Evolutionary conservation across 2,888 invertebrate genomes (phyloP).

Genomic region (Callimorpha dominula): DNA sequence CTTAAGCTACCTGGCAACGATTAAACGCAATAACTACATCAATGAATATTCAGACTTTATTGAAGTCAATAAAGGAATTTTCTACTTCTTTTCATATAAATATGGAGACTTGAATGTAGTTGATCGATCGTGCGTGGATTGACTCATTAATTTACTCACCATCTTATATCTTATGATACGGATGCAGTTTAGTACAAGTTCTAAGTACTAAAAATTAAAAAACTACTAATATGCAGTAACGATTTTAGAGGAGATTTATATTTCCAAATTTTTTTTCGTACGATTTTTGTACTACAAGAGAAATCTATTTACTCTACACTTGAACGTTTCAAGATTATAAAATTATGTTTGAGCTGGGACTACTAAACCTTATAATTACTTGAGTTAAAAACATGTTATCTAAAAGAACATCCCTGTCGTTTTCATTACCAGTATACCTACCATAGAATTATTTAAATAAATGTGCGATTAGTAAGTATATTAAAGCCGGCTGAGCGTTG

Average conservation of each 20-base stretch:
- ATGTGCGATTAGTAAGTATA: constrained; percentile 29
- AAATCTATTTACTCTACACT: no score
- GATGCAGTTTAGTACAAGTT: background rate
- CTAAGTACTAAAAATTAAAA: no score
- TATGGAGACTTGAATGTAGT: constrained; percentile 27
- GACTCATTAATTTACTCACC: constrained; percentile 47
- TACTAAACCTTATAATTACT: no score
- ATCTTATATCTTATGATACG: constrained; percentile 34
- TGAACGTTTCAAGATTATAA: no score
- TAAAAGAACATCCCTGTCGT: background rate
- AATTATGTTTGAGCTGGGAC: no score
- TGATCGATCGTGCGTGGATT: constrained; percentile 49
- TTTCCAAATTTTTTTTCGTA: no score
- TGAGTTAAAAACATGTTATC: no score
- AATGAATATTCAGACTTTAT: constrained; percentile 61
- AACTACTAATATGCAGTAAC: no score
- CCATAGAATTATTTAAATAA: constrained; percentile 23
- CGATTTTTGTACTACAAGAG: no score
- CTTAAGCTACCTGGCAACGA: constrained; percentile 56
- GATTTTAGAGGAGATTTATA: no score
- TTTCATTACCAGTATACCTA: constrained; percentile 6
- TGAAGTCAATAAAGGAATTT: constrained; percentile 48
- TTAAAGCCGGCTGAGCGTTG: constrained; percentile 33
- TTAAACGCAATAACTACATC: constrained; percentile 60
- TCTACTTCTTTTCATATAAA: constrained; percentile 41